A percentile compares a stretch with the other conserved stretches of the same genome.
These are phyloP conservation scores for Pitta sordida DNA, from an alignment of 2,113 vertebrate genomes.

Conservation along the genomic window DNA sequence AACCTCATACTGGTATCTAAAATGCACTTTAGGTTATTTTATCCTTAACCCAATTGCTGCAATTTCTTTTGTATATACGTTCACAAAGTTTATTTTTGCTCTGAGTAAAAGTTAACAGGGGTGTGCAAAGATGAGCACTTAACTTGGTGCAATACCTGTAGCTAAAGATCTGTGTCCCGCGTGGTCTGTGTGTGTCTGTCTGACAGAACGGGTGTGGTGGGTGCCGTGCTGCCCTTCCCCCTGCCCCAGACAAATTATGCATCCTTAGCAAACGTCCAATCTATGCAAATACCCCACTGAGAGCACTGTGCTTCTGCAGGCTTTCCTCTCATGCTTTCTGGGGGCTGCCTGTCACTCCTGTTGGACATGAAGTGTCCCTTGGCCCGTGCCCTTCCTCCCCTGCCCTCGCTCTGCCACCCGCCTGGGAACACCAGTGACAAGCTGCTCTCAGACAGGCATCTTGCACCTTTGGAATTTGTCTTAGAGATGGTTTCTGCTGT, in stretches of 20 bases:
- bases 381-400: neutral
- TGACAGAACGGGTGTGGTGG: neutral
- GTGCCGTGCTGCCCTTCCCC: conserved; percentile 13
- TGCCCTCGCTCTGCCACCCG: neutral
- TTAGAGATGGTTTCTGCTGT: conserved; percentile 1
- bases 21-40: conserved; percentile 85
- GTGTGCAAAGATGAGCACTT: conserved; percentile 79
- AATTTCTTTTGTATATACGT: conserved; percentile 79
- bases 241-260: conserved; percentile 57
- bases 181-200: conserved; percentile 53
- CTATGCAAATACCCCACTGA: conserved; percentile 76
- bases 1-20: conserved; percentile 76
- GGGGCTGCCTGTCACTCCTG: conserved; percentile 43
- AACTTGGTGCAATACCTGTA: conserved; percentile 79
- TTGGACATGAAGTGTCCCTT: neutral
- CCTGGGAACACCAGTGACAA: neutral
- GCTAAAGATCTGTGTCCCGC: conserved; percentile 55
- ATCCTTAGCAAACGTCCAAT: conserved; percentile 65
- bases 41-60: conserved; percentile 80
- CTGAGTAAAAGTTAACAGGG: conserved; percentile 75
- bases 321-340: conserved; percentile 51
- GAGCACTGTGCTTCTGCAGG: conserved; percentile 45
- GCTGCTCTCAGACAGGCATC: conserved; percentile 16
- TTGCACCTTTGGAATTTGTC: conserved; percentile 57
- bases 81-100: conserved; percentile 80